Evolutionary conservation across 2,113 vertebrate species (phyloP), one percentile per base, ranked within the genome.

Genomic region (Lepus europaeus): DNA sequence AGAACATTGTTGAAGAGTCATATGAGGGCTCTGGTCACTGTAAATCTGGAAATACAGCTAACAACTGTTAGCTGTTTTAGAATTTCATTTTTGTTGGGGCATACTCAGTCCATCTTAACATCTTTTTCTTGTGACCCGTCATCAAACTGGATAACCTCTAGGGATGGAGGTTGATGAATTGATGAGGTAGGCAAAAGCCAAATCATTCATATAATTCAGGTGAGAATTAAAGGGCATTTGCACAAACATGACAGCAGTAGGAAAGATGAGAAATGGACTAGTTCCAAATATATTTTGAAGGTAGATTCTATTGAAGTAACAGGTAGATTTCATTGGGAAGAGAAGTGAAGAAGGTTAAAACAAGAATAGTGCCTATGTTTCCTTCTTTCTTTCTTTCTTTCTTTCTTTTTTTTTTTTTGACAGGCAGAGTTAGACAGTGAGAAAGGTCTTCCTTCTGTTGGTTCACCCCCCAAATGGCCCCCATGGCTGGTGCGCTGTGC

Each of bases 61-160:
- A 80, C 76, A 39, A 33, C 59, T 45, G 23, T 68, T 79, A 69
- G 23, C 33, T 91, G 0, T 73, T 81, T 89, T 95, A 74, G 59
- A 93, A 83, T 83, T 82, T 76, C 74, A 53, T 90, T 84, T 96
- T 45, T 95, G 14, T 81, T 85, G 45, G 29, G 53, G 11, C 39
- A 66, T 63, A 9, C 88, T 90, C 73, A 77, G 0, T 91, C 19
- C 90, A 81, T 25, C 27, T 79, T 64, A 89, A 49, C 5, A 74
- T 63, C 23, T 56, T 79, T 91, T 92, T 93, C 70, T 87, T 83
- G 33, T 77, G 31, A 92, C 36, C 49, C 70, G 0, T 85, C 79
- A 29, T 96, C 17, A 89, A 36, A 45, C 33, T 91, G 51, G 27
- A n/a, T 85, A 92, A 73, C 29, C 49, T 93, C 39, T 12, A 56